Evolutionary conservation across 2,888 invertebrate species (phyloP).

Genomic region (Cryptocephalus moraei): DNA sequence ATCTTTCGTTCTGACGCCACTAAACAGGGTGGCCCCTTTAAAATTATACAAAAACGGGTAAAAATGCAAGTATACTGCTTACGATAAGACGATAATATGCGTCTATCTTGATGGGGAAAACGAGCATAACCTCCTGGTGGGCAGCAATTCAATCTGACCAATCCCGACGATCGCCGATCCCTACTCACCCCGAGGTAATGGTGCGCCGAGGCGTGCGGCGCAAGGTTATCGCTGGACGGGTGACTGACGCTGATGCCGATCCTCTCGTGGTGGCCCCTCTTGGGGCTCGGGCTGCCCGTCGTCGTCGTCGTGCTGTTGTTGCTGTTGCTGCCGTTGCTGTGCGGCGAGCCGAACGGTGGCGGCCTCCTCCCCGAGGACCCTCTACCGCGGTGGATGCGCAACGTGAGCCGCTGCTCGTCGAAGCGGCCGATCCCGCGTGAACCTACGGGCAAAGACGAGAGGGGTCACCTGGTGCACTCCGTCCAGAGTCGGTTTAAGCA

Average conservation of each 20-base stretch:
- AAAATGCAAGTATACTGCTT: too few species aligned
- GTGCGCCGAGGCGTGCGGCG: slow-evolving; percentile 27
- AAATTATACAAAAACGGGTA: too few species aligned
- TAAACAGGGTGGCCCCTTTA: too few species aligned
- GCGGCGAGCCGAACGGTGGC: background rate
- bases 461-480: too few species aligned
- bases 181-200: slow-evolving; percentile 7
- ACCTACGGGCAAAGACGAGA: slow-evolving; percentile 33
- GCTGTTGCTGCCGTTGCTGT: slow-evolving; percentile 28
- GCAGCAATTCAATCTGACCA: too few species aligned
- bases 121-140: too few species aligned
- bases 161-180: background rate
- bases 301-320: slow-evolving; percentile 63
- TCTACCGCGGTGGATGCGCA: slow-evolving; percentile 83
- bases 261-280: slow-evolving; percentile 60
- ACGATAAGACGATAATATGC: too few species aligned
- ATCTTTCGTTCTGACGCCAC: too few species aligned
- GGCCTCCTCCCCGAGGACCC: slow-evolving; percentile 47
- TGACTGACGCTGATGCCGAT: slow-evolving; percentile 81
- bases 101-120: too few species aligned
- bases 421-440: slow-evolving; percentile 65
- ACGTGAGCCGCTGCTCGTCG: slow-evolving; percentile 81
- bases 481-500: too few species aligned
- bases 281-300: slow-evolving; percentile 52
- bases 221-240: slow-evolving; percentile 62